Conservation (phyloP, 2,888 invertebrate species). For the Parnassius glacialis region DNA sequence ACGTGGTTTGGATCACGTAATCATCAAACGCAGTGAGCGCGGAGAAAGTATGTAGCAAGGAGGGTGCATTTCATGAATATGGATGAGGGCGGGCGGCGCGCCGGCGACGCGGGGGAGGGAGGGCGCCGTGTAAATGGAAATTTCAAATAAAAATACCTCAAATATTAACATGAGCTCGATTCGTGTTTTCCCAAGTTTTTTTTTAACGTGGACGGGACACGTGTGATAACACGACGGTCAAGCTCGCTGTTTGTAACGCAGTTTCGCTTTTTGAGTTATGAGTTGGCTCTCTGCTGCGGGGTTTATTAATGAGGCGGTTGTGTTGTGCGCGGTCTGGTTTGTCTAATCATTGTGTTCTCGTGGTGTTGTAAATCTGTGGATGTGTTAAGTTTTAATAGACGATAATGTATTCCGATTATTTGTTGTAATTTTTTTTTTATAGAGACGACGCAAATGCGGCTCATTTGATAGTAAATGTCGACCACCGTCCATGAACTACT, state of each 20-base stretch:
- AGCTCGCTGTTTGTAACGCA: conserved; percentile 42
- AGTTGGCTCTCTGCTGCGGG: conserved; percentile 6
- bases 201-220: conserved; percentile 49
- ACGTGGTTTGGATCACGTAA: conserved; percentile 21
- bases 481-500: too few species aligned
- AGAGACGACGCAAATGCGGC: too few species aligned
- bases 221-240: conserved; percentile 63
- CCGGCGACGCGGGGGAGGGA: conserved; percentile 28
- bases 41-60: conserved; percentile 69
- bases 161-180: conserved; percentile 79
- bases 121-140: conserved; percentile 70
- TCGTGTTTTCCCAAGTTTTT: conserved; percentile 71
- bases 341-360: conserved; percentile 2
- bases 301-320: conserved; percentile 16
- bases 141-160: conserved; percentile 81
- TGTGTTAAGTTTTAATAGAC: too few species aligned
- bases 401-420: too few species aligned
- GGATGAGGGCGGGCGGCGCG: conserved; percentile 64
- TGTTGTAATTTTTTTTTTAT: too few species aligned
- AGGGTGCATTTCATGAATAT: conserved; percentile 85
- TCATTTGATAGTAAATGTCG: too few species aligned
- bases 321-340: neutral
- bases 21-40: conserved; percentile 33
- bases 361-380: too few species aligned
- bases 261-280: conserved; percentile 34